Evolutionary conservation across 1,140 invertebrate species (phyloP).

Genomic region (Holcopasites calliopsidis): DNA sequence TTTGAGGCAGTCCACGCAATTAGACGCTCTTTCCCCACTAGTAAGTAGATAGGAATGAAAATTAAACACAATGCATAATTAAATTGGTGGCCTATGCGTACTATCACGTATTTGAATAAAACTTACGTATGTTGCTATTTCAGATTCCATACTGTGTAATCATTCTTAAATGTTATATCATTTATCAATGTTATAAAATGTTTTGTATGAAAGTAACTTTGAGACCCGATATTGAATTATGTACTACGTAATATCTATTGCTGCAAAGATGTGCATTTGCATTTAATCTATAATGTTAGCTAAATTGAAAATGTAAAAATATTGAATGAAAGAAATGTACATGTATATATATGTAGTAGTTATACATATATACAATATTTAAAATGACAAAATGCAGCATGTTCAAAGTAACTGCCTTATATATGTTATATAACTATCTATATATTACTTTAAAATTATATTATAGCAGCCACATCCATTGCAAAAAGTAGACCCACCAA

Average conservation of each 20-base stretch:
- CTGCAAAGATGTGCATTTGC: too few species aligned
- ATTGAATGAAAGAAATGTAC: too few species aligned
- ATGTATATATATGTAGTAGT: too few species aligned
- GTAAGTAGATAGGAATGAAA: constrained; percentile 48
- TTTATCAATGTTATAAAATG: not conserved
- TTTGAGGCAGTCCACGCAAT: constrained; percentile 40
- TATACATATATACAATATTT: too few species aligned
- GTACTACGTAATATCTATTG: too few species aligned
- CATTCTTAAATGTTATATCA: not conserved
- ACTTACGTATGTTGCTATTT: not conserved
- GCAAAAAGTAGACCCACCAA: constrained; percentile 53
- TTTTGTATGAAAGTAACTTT: not conserved
- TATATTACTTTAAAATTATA: not conserved
- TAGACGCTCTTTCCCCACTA: constrained; percentile 53
- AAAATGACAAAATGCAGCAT: too few species aligned
- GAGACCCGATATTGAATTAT: too few species aligned
- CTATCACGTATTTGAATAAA: not conserved
- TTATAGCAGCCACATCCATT: constrained; percentile 57
- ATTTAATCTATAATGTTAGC: too few species aligned
- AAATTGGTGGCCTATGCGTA: not conserved
- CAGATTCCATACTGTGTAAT: too few species aligned
- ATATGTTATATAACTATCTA: not conserved
- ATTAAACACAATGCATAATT: not conserved
- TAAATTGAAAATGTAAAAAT: too few species aligned
- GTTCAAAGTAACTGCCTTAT: not conserved